These are phyloP conservation scores for Falco naumanni DNA, from an alignment of 2,797 vertebrate species.

Conservation along the genomic window DNA sequence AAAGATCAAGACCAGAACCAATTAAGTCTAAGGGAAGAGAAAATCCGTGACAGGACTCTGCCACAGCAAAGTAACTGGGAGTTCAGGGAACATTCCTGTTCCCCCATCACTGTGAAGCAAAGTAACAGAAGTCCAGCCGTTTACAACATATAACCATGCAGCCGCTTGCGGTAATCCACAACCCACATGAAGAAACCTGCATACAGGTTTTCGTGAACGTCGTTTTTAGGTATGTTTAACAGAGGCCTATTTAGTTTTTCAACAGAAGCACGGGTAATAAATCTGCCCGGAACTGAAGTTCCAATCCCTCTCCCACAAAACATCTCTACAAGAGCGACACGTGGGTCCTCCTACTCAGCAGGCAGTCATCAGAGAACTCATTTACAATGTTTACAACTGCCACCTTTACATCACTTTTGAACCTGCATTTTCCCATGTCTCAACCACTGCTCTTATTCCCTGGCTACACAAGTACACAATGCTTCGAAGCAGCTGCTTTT, in stretches of 20 bases:
- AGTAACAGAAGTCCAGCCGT: not conserved
- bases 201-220: not conserved
- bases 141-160: not conserved
- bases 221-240: not conserved
- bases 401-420: not conserved
- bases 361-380: not conserved
- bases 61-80: not conserved
- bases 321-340: not conserved
- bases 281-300: not conserved
- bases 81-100: not conserved
- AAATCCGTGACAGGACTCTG: not conserved
- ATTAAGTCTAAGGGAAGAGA: not conserved
- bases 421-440: not conserved
- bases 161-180: not conserved
- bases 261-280: not conserved
- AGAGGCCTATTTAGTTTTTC: not conserved
- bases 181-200: not conserved
- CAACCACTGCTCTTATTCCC: not conserved
- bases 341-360: not conserved
- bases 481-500: not conserved
- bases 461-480: not conserved
- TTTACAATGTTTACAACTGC: not conserved
- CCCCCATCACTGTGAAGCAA: not conserved
- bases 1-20: not conserved
- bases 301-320: not conserved